Evolutionary conservation across 2,113 vertebrate genomes (phyloP).

Genomic region (Limanda limanda): DNA sequence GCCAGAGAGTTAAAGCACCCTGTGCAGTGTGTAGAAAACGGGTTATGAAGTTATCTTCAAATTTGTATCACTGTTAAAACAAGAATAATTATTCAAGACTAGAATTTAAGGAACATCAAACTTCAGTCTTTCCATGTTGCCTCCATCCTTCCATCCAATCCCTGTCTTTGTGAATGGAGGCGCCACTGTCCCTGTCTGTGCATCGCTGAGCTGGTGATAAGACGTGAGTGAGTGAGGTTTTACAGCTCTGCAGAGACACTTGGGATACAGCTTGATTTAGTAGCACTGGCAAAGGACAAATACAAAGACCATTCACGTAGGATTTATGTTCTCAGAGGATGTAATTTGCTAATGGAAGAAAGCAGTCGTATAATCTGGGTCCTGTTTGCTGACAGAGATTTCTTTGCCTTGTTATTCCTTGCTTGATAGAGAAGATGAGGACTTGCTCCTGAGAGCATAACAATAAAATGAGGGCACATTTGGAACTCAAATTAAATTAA

Average conservation of each 20-base stretch:
- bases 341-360: conserved; percentile 54
- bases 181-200: conserved; percentile 13
- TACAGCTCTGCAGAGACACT: conserved; percentile 33
- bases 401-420: neutral
- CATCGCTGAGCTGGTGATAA: conserved; percentile 23
- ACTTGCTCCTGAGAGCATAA: neutral
- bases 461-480: neutral
- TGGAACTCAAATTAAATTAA: conserved; percentile 1
- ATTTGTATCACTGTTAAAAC: too few species aligned
- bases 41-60: neutral
- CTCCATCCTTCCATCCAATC: neutral
- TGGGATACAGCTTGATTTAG: conserved; percentile 50
- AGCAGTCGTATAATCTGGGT: neutral
- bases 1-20: conserved; percentile 6
- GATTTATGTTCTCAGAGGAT: conserved; percentile 44
- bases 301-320: conserved; percentile 28
- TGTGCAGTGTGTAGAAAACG: neutral
- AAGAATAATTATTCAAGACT: too few species aligned
- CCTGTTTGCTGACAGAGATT: conserved; percentile 30
- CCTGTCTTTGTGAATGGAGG: conserved; percentile 13
- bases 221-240: conserved; percentile 31
- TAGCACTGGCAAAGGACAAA: conserved; percentile 29
- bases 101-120: neutral
- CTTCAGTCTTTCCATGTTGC: neutral
- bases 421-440: conserved; percentile 18